Percentiles rank a stretch among this genome's conserved stretches.
These are phyloP conservation scores for Thalpophila matura DNA, from an alignment of 2,888 invertebrate species.

Conservation along the genomic window DNA sequence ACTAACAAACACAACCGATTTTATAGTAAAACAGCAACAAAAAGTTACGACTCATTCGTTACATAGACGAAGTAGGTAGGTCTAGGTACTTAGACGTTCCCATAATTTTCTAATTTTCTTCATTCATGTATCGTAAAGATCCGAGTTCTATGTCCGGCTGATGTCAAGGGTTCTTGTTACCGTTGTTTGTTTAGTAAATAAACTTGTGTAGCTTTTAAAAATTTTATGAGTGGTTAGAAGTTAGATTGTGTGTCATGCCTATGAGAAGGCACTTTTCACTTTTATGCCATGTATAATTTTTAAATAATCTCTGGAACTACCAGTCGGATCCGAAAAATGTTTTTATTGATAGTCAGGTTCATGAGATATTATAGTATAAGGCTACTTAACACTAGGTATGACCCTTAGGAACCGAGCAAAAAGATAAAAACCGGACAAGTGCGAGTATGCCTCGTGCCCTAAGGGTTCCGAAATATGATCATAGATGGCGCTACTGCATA, in stretches of 20 bases:
- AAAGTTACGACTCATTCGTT: conserved; percentile 2
- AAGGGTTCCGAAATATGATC: too few relatives aligned
- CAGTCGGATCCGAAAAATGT: too few relatives aligned
- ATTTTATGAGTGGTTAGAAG: not conserved
- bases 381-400: too few relatives aligned
- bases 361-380: too few relatives aligned
- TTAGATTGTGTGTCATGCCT: not conserved
- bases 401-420: too few relatives aligned
- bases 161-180: conserved; percentile 4
- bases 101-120: conserved; percentile 30
- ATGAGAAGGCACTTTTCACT: not conserved
- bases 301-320: too few relatives aligned
- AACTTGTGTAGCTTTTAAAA: too few relatives aligned
- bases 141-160: conserved; percentile 31
- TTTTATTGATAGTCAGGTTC: too few relatives aligned
- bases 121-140: conserved; percentile 26
- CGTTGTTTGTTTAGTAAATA: not conserved
- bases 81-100: conserved; percentile 17
- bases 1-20: not conserved
- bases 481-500: too few relatives aligned
- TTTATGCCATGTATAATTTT: too few relatives aligned
- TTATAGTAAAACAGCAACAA: not conserved
- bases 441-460: too few relatives aligned
- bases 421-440: too few relatives aligned
- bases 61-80: not conserved